These are phyloP conservation scores for Artibeus lituratus DNA, from an alignment of 2,797 vertebrate genomes.

Conservation along the genomic window DNA sequence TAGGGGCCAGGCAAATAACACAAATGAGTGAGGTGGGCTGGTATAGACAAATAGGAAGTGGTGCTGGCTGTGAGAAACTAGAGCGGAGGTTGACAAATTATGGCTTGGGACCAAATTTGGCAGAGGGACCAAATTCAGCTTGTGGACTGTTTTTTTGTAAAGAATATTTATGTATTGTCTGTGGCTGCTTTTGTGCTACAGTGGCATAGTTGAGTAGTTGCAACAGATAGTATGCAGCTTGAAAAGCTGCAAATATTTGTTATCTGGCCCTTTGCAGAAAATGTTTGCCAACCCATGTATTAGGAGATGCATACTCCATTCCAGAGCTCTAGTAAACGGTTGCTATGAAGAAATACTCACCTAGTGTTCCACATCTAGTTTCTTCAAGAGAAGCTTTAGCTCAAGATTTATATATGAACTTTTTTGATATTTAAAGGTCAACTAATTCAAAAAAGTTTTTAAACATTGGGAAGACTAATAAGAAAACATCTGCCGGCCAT, in stretches of 20 bases:
- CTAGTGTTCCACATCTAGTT: background rate
- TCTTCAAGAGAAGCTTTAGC: background rate
- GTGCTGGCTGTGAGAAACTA: background rate
- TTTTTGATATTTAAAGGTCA: background rate
- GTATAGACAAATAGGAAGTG: background rate
- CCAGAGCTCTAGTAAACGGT: background rate
- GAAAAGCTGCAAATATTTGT: background rate
- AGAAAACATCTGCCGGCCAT: background rate
- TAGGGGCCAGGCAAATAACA: background rate
- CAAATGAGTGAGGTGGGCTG: background rate
- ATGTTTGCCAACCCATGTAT: background rate
- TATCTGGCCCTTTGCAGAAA: background rate
- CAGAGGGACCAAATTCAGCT: background rate
- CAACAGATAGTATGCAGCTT: background rate
- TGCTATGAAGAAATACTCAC: background rate
- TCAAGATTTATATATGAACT: slow-evolving; percentile 20
- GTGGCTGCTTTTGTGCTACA: background rate
- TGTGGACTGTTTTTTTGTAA: background rate
- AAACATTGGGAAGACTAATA: background rate
- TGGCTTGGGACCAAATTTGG: background rate
- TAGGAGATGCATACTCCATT: background rate
- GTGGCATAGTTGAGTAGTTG: background rate
- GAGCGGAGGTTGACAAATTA: background rate
- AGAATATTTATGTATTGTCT: background rate
- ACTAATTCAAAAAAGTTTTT: background rate